These are phyloP conservation scores for Lampris megalopsis DNA, from an alignment of 2,113 vertebrate species.

Conservation along the genomic window DNA sequence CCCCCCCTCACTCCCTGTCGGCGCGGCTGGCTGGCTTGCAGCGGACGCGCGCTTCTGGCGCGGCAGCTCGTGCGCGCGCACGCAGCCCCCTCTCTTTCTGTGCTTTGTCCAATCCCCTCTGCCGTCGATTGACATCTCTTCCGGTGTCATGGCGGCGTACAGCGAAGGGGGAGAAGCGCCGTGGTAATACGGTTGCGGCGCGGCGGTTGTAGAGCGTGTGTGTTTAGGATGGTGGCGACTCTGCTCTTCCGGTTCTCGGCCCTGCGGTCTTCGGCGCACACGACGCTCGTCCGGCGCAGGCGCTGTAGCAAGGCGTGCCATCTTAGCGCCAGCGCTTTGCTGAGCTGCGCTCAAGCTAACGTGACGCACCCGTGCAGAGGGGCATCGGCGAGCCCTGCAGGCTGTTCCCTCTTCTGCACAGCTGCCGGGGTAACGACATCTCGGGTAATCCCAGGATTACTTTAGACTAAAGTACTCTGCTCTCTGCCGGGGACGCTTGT, in stretches of 20 bases:
- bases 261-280: slow-evolving; percentile 38
- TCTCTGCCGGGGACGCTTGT: no score
- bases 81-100: background rate
- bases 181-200: background rate
- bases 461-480: no score
- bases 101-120: slow-evolving; percentile 49
- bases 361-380: slow-evolving; percentile 34
- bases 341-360: slow-evolving; percentile 24
- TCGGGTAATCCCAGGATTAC: no score
- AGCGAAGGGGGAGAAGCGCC: slow-evolving; percentile 36
- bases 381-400: background rate
- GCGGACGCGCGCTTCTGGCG: slow-evolving; percentile 11
- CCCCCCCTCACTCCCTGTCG: no score
- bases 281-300: slow-evolving; percentile 45
- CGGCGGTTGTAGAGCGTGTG: background rate
- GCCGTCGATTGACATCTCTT: slow-evolving; percentile 36
- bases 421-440: no score
- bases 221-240: slow-evolving; percentile 57
- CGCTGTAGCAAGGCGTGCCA: slow-evolving; percentile 78
- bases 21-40: no score
- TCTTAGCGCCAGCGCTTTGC: background rate
- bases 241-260: slow-evolving; percentile 47
- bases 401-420: background rate
- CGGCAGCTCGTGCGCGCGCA: slow-evolving; percentile 51
- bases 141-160: slow-evolving; percentile 81